Evolutionary conservation across 1,140 invertebrate genomes (phyloP).

Genomic region (Scaptomyza graminum): DNA sequence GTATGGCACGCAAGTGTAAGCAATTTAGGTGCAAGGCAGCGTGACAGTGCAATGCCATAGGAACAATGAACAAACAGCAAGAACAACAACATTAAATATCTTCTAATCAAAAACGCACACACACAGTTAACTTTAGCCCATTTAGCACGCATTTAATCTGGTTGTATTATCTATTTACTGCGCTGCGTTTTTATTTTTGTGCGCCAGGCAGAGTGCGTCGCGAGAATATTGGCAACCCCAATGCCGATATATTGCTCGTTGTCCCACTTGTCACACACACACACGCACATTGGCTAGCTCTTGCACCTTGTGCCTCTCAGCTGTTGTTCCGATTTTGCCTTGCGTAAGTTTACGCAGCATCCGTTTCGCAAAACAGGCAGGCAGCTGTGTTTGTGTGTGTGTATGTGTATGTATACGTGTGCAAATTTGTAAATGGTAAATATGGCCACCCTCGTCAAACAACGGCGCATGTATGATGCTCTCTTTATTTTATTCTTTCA

Average conservation of each 20-base stretch:
- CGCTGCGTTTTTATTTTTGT: constrained; percentile 21
- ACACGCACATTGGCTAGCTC: constrained; percentile 27
- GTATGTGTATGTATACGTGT: neutral
- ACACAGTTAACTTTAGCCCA: constrained; percentile 56
- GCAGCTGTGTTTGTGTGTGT: constrained; percentile 8
- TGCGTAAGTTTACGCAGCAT: constrained; percentile 58
- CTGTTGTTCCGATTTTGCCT: constrained; percentile 40
- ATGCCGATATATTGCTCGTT: constrained; percentile 18
- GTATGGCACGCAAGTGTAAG: constrained; percentile 46
- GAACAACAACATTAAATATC: constrained; percentile 18
- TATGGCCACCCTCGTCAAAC: constrained; percentile 48
- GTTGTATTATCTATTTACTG: constrained; percentile 59
- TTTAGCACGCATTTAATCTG: constrained; percentile 67
- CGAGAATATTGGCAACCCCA: constrained; percentile 43
- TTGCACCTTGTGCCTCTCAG: constrained; percentile 50
- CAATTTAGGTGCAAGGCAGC: constrained; percentile 69
- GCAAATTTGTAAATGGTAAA: constrained; percentile 20
- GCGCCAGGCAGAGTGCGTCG: constrained; percentile 64
- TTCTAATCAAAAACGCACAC: constrained; percentile 36
- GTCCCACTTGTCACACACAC: constrained; percentile 63
- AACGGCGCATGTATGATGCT: neutral
- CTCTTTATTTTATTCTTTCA: constrained; percentile 26
- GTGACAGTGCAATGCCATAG: constrained; percentile 76
- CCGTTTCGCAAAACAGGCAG: constrained; percentile 36
- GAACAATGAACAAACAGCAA: constrained; percentile 50